Base-by-base conservation (phyloP, 2,888 invertebrate species). In the Leucoma salicis region DNA sequence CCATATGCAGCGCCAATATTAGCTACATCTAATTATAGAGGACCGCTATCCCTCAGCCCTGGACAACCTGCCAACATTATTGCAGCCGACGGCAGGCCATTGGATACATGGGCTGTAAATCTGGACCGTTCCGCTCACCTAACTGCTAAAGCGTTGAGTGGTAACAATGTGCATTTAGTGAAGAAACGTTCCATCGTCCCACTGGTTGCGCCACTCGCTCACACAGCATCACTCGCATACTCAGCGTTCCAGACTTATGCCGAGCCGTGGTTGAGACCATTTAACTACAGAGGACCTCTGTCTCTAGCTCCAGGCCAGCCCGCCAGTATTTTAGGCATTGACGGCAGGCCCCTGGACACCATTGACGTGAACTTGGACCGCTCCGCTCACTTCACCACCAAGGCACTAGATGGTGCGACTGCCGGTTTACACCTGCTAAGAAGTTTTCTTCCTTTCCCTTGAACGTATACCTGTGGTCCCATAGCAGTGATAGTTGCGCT, bases 281-380 rank as follows among this genome's bases (percentile, higher is more conserved):
- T 31, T 18, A 82, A 83, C 73, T 83, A 82, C 69, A 74, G 80
- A 47, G 82, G 78, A 8, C 84, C 85, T 5, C 65, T 83, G 52
- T 86, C 87, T 3, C 74, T 87, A 35, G 83, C 83, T 1, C 87
- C 85, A 5, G 82, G 83, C 29, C 84, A 85, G 60, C 86, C 87
- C 27, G 87, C 87, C 47, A 79, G 70, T 65, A 78, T 86, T 49
- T 51, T 84, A 47, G 80, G 74, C 1, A 72, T 78, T 28, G 83
- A 83, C 53, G 85, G 87, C 63, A 82, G 82, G 57, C 87, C 87
- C 0, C 65, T 87, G 28, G 87, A 88, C 55, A 87, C 87, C 32
- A 57, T 85, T 39, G 82, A 82, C 31, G 87, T 88, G 15, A 86
- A 86, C 69, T 55, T 84, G 62, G 86, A 85, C 63, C 79, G 82